phyloP scores from a whole-genome alignment of 2,113 vertebrate genomes.

The Myiagra hebetior region DNA sequence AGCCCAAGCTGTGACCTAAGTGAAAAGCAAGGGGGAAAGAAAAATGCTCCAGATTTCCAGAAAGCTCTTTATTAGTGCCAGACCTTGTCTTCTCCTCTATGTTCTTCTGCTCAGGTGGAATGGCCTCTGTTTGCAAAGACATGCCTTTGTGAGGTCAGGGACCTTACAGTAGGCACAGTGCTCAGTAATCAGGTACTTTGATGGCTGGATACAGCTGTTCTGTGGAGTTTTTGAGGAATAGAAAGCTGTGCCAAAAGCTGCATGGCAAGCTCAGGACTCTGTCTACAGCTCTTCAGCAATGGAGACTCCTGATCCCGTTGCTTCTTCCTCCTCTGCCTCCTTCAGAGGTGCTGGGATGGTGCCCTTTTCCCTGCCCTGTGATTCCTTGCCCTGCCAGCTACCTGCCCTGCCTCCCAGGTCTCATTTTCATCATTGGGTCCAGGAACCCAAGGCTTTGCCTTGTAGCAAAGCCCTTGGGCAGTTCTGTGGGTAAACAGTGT shows the following conservation, averaged over 20 bases:
- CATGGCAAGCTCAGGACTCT: background rate
- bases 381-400: background rate
- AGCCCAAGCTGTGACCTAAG: slow-evolving; percentile 21
- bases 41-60: background rate
- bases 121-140: background rate
- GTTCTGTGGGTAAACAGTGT: background rate
- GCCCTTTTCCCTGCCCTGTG: background rate
- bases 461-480: background rate
- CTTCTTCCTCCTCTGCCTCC: background rate
- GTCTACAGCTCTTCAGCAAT: background rate
- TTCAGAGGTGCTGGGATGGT: background rate
- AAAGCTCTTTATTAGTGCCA: background rate
- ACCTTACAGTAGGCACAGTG: background rate
- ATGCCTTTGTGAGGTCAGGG: background rate
- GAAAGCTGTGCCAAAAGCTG: background rate
- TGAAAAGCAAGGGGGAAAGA: background rate
- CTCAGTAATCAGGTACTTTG: background rate
- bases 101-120: background rate
- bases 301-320: background rate
- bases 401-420: background rate
- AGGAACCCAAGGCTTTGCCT: background rate
- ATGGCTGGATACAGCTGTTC: background rate
- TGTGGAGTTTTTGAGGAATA: background rate
- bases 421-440: background rate
- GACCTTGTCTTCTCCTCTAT: background rate